A percentile compares a stretch with the other conserved stretches of the same genome.
Evolutionary conservation across 2,113 vertebrate genomes (phyloP).

Genomic region (Thamnophis sirtalis): DNA sequence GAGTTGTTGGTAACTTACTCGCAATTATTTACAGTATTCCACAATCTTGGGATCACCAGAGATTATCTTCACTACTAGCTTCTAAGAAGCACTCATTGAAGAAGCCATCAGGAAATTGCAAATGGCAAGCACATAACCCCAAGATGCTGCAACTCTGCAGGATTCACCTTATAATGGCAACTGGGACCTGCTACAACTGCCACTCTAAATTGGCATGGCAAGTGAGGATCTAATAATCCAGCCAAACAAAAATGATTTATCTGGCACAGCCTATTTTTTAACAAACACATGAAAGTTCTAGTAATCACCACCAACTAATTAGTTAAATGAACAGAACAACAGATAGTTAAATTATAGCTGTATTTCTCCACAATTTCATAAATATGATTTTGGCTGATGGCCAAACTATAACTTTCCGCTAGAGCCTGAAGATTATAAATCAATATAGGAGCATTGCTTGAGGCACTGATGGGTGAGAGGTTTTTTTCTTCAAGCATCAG

Average conservation of each 20-base stretch:
- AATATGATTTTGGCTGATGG: neutral
- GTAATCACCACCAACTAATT: neutral
- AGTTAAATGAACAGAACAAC: neutral
- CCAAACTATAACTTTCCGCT: neutral
- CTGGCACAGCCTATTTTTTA: neutral
- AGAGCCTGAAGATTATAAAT: neutral
- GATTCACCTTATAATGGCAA: neutral
- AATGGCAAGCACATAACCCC: neutral
- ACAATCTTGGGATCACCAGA: neutral
- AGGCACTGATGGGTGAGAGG: neutral
- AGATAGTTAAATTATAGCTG: neutral
- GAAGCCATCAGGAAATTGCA: neutral
- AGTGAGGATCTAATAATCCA: neutral
- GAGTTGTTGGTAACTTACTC: neutral
- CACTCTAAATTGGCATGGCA: neutral
- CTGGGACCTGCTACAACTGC: neutral
- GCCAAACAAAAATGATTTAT: neutral
- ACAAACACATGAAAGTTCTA: neutral
- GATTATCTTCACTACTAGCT: neutral
- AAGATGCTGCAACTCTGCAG: neutral
- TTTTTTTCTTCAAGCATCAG: neutral
- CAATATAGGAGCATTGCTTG: neutral
- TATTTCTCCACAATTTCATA: neutral
- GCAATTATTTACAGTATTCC: neutral
- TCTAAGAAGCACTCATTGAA: neutral